phyloP scores from a whole-genome alignment of 2,113 vertebrate genomes.

The Pteronura brasiliensis region DNA sequence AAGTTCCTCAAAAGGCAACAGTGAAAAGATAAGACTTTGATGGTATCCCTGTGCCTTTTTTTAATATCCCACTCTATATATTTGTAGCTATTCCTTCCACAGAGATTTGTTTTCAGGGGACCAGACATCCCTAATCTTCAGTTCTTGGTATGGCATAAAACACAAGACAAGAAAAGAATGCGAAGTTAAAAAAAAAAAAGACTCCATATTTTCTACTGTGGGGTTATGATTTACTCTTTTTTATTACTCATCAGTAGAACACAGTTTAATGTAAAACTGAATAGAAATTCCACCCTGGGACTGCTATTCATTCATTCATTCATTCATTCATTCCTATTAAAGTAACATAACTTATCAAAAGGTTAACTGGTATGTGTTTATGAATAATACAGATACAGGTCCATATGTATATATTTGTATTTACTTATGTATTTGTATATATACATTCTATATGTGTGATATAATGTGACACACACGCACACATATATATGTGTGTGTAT shows the following conservation, averaged over 20 bases:
- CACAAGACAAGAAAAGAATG: not conserved
- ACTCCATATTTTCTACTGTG: not conserved
- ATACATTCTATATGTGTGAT: not conserved
- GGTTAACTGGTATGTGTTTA: not conserved
- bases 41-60: not conserved
- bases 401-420: fast-evolving
- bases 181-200: not conserved
- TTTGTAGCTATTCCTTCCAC: not conserved
- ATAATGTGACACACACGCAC: no score
- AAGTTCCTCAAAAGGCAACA: not conserved
- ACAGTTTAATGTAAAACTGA: not conserved
- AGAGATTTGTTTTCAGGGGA: not conserved
- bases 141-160: not conserved
- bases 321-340: not conserved
- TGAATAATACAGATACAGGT: not conserved
- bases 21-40: not conserved
- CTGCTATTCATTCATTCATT: not conserved
- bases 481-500: not conserved
- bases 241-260: not conserved
- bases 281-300: not conserved
- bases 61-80: not conserved
- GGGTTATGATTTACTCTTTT: not conserved
- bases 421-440: not conserved
- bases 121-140: not conserved
- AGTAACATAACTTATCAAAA: not conserved